Evolutionary conservation across 2,888 invertebrate species (phyloP).

Genomic region (Campaea margaritaria): DNA sequence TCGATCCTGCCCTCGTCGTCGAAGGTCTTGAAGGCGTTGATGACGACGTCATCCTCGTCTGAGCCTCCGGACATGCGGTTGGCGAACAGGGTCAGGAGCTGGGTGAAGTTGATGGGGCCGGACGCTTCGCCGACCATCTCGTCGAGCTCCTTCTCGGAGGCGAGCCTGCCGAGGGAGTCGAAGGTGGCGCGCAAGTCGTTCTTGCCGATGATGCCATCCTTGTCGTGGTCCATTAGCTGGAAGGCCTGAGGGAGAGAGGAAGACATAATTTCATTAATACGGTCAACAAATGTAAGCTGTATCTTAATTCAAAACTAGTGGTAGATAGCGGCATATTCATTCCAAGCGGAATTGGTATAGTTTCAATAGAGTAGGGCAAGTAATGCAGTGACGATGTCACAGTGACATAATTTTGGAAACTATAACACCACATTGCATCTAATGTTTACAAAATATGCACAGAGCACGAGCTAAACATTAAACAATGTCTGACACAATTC

Average conservation of each 20-base stretch:
- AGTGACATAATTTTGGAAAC: constrained; percentile 50
- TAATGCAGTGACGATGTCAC: constrained; percentile 40
- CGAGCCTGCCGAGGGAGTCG: constrained; percentile 96
- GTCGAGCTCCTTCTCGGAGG: constrained; percentile 95
- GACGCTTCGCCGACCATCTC: constrained; percentile 94
- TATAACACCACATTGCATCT: constrained; percentile 41
- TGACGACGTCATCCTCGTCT: constrained; percentile 96
- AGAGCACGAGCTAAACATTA: constrained; percentile 60
- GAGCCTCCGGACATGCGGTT: constrained; percentile 96
- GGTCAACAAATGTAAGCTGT: neutral
- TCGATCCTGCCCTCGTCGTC: constrained; percentile 95
- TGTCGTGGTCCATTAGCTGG: constrained; percentile 98
- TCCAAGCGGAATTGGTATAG: too few species aligned
- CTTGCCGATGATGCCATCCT: constrained; percentile 96
- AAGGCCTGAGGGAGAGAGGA: constrained; percentile 88
- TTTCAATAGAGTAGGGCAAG: constrained; percentile 1
- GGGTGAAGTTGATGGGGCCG: constrained; percentile 98
- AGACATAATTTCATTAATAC: neutral
- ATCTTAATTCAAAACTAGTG: too few species aligned
- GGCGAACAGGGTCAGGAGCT: constrained; percentile 96
- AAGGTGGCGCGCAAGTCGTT: constrained; percentile 96
- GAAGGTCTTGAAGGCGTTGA: constrained; percentile 96
- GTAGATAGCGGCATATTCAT: too few species aligned
- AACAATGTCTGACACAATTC: constrained; percentile 42
- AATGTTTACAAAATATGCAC: constrained; percentile 65